Evolutionary conservation across 2,797 vertebrate genomes (phyloP).

Genomic region (Phoeniculus purpureus): DNA sequence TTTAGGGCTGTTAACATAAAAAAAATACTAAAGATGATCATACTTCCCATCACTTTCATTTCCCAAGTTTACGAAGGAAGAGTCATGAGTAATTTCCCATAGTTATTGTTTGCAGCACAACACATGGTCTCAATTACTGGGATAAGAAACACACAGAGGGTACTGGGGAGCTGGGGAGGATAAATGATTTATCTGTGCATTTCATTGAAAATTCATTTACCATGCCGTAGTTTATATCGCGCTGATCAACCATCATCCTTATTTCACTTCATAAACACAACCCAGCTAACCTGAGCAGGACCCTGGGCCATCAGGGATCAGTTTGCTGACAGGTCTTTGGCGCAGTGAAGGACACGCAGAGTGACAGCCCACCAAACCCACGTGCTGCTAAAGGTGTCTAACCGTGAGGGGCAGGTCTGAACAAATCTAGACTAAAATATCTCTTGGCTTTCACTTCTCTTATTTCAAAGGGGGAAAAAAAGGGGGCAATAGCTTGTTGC

Average conservation of each 20-base stretch:
- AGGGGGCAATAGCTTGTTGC: not conserved
- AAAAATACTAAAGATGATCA: conserved; percentile 45
- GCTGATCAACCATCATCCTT: conserved; percentile 16
- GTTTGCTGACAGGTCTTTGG: not conserved
- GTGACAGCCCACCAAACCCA: not conserved
- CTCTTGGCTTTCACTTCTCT: not conserved
- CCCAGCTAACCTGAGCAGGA: not conserved
- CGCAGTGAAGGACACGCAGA: not conserved
- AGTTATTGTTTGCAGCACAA: conserved; percentile 69
- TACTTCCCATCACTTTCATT: conserved; percentile 69
- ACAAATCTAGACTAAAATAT: not conserved
- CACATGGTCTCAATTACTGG: conserved; percentile 75
- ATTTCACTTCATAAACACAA: conserved; percentile 21
- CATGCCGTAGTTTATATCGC: conserved; percentile 24
- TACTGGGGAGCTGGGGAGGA: conserved; percentile 56
- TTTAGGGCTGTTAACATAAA: conserved; percentile 74
- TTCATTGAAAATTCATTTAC: conserved; percentile 56
- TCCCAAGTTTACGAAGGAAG: conserved; percentile 65
- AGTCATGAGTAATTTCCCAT: conserved; percentile 71
- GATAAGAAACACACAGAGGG: conserved; percentile 58
- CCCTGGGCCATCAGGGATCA: not conserved
- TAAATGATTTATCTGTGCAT: conserved; percentile 61
- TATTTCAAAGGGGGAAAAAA: not conserved
- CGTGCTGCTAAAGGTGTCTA: not conserved
- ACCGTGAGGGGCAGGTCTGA: not conserved